Evolutionary conservation across 2,113 vertebrate genomes (phyloP).

Genomic region (Furnarius figulus): DNA sequence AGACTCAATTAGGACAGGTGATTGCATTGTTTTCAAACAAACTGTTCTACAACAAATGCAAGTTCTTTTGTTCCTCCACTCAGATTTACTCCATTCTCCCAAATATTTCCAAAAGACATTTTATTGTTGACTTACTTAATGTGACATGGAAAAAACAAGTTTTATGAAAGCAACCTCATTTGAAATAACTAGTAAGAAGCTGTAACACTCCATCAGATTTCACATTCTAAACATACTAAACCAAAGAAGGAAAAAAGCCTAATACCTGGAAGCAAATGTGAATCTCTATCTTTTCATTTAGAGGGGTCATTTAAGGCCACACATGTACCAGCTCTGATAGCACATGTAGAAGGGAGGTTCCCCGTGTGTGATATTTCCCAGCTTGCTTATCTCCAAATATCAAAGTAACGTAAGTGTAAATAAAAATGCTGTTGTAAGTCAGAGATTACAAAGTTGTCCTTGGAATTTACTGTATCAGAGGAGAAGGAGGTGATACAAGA

Average conservation of each 20-base stretch:
- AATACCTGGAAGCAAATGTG: background rate
- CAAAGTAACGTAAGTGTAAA: background rate
- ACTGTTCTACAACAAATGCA: background rate
- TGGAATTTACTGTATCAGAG: background rate
- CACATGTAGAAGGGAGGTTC: background rate
- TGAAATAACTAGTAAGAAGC: background rate
- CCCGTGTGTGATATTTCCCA: background rate
- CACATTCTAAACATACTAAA: background rate
- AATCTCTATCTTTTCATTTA: background rate
- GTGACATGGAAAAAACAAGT: background rate
- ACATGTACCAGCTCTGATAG: background rate
- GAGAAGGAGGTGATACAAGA: accelerated
- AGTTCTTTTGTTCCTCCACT: background rate
- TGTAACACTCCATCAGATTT: background rate
- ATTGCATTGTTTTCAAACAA: background rate
- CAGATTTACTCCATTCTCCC: background rate
- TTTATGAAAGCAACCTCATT: background rate
- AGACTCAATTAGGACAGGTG: background rate
- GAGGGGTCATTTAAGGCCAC: background rate
- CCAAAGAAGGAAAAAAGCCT: background rate
- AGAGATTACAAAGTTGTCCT: background rate
- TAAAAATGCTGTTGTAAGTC: background rate
- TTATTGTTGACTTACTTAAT: background rate
- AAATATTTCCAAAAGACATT: background rate
- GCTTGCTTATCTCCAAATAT: background rate